phyloP scores from a whole-genome alignment of 1,140 invertebrate genomes.

The Lepidurus packardi region DNA sequence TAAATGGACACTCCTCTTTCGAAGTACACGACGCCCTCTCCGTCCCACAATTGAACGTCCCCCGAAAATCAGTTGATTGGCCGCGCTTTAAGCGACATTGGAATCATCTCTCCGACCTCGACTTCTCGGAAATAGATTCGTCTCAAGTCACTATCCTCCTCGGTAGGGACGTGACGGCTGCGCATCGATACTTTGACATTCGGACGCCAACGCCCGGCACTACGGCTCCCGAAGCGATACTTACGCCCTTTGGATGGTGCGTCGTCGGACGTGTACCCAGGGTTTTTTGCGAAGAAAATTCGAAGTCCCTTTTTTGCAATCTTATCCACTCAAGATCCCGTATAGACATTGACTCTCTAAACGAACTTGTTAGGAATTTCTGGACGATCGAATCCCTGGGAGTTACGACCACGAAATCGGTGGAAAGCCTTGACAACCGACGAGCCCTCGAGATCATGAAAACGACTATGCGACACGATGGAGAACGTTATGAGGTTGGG shows the following conservation, averaged over 20 bases:
- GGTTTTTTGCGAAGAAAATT: too few relatives aligned
- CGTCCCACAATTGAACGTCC: conserved; percentile 17
- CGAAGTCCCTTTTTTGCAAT: too few relatives aligned
- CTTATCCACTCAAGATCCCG: too few relatives aligned
- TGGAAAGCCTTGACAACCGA: conserved; percentile 23
- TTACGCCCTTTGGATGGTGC: conserved; percentile 29
- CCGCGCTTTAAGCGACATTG: background rate
- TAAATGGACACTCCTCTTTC: background rate
- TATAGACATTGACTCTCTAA: too few relatives aligned
- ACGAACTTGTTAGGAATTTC: background rate
- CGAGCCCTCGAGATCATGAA: conserved; percentile 20
- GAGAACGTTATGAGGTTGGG: conserved; percentile 28
- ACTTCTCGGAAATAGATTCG: background rate
- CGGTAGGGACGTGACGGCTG: background rate
- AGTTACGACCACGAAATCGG: background rate
- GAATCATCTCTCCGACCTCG: background rate
- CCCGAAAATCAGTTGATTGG: background rate
- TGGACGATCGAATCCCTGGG: conserved; percentile 35
- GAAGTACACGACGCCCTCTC: background rate
- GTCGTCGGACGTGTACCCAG: background rate
- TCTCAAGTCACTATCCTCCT: background rate
- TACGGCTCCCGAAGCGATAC: background rate
- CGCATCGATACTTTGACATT: background rate
- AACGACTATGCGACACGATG: background rate
- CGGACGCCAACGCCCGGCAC: background rate